Base-by-base conservation (phyloP, 2,797 vertebrate genomes). In the Urosaurus nigricauda region DNA sequence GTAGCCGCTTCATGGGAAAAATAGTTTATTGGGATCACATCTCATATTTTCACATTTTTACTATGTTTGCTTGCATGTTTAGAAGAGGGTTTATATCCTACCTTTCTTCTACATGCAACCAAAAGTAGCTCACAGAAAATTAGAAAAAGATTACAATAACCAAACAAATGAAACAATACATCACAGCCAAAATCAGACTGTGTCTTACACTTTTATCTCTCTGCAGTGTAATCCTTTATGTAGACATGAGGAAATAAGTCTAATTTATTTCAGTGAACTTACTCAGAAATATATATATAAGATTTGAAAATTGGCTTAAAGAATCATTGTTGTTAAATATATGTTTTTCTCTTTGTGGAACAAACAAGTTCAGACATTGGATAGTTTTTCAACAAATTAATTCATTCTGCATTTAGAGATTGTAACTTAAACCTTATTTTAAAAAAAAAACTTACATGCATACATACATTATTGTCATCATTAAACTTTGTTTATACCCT, bases 141-240 rank as follows among this genome's bases (percentile, higher is more conserved):
- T 32, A 51, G 29, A 56, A 79, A 53, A 4, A 79, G 29, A 79
- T 53, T 79, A 32, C 32, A 6, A 73, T 29, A 83, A 32, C 16
- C 60, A 83, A 83, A 68, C 40, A 83, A 68, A 83, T 43, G 35
- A 82, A 26, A 26, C 40, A 68, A 47, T 65, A 82, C 35, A 73
- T 73, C 6, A 75, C 68, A 73, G 56, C 35, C 43, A 73, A 53
- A 26, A 51, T 53, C 19, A 43, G 58, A 26, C 68, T 40, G 63
- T 83, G 43, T 43, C 29, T 82, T 68, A 65, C 43, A 4, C 32
- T 82, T 83, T 83, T 35, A 75, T 19, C 21, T 75, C 21, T 75
- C 40, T 75, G 35, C 73, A 43, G 43, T 9, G 21, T 26, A 75
- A 40, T 75, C 73, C 40, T 75, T 11, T 43, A 43, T 40, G 11